Percentiles rank a stretch among this genome's conserved stretches.
These are phyloP conservation scores for Nyctereutes procyonoides DNA, from an alignment of 2,113 vertebrate species.

Conservation along the genomic window DNA sequence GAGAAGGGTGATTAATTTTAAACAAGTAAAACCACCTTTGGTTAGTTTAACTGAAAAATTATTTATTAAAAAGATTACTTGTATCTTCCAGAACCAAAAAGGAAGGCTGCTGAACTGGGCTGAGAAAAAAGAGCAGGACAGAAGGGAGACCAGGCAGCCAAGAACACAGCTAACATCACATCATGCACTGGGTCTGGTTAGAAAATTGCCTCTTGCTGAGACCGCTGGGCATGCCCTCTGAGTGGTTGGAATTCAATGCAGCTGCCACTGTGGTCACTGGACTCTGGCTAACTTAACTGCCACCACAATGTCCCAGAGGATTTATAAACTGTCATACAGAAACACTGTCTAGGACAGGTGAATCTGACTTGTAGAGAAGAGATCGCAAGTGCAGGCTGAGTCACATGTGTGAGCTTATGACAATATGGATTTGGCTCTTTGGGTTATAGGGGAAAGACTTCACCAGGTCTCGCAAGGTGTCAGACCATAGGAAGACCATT, in stretches of 20 bases:
- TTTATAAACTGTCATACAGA: not conserved
- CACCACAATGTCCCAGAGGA: not conserved
- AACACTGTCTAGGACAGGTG: not conserved
- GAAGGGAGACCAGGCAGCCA: not conserved
- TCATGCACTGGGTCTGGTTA: not conserved
- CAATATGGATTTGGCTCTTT: not conserved
- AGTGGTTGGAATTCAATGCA: constrained; percentile 40
- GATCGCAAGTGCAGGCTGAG: not conserved
- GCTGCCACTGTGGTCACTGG: not conserved
- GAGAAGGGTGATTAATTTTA: not conserved
- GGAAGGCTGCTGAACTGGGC: not conserved
- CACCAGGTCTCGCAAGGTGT: not conserved
- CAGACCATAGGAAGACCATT: not conserved
- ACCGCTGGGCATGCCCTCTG: not conserved
- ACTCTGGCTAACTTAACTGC: constrained; percentile 43
- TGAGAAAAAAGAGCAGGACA: not conserved
- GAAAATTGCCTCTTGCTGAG: not conserved
- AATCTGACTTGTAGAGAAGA: not conserved
- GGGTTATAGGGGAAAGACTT: not conserved
- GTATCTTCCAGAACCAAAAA: not conserved
- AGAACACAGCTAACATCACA: not conserved
- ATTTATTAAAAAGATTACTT: not conserved
- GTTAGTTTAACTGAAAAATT: not conserved
- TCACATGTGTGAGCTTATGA: not conserved
- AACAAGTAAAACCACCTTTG: not conserved